These are phyloP conservation scores for Sylvietta virens DNA, from an alignment of 2,113 vertebrate genomes.

Conservation along the genomic window DNA sequence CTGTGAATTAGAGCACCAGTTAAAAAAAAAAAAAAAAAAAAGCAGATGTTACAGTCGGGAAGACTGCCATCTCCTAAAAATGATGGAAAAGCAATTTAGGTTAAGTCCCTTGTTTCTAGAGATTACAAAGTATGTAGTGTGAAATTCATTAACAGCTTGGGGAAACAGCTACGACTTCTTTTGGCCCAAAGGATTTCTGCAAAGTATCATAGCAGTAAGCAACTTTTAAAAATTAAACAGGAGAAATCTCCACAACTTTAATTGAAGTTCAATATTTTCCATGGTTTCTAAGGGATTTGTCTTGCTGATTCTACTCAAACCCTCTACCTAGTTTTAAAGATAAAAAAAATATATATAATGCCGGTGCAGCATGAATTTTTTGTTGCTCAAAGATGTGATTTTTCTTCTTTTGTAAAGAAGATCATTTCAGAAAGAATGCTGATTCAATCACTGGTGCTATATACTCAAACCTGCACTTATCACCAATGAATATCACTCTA, in stretches of 20 bases:
- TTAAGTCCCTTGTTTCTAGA: constrained; percentile 1
- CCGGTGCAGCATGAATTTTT: background rate
- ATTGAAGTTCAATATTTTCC: background rate
- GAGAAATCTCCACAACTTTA: background rate
- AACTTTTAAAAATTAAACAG: constrained; percentile 7
- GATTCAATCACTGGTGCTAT: background rate
- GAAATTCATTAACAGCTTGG: constrained; percentile 15
- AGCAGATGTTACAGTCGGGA: background rate
- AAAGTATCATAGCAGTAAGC: background rate
- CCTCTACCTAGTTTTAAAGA: background rate
- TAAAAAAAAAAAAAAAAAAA: background rate
- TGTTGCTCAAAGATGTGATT: background rate
- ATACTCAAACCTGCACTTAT: background rate
- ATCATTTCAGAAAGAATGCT: background rate
- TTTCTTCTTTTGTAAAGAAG: background rate
- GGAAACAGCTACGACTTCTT: background rate
- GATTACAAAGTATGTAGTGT: background rate
- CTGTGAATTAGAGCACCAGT: background rate
- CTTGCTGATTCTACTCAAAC: background rate
- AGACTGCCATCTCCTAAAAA: background rate
- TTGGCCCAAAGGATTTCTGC: background rate
- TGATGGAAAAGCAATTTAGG: background rate
- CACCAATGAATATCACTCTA: background rate
- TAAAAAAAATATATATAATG: background rate
- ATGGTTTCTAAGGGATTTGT: background rate